Percentiles rank a stretch among this genome's conserved stretches.
Conservation (phyloP, 2,113 vertebrate species). For the Scomber scombrus region DNA sequence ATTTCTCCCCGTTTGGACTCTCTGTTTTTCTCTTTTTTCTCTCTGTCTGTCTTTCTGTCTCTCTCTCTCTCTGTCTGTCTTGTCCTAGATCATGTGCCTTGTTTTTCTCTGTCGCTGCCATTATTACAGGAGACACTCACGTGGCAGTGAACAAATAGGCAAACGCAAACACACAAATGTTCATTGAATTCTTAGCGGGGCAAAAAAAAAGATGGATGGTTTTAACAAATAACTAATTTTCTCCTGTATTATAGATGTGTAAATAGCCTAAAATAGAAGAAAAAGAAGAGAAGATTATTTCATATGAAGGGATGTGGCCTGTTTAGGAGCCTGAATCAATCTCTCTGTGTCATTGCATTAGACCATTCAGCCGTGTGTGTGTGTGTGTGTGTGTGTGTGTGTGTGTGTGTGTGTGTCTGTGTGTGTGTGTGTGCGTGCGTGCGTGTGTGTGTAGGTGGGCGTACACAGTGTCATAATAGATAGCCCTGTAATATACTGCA, state of each 20-base stretch:
- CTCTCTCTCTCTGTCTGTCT: slow-evolving; percentile 44
- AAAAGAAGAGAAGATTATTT: slow-evolving; percentile 63
- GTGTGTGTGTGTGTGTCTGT: slow-evolving; percentile 49
- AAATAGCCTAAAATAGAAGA: neutral
- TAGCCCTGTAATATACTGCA: slow-evolving; percentile 55
- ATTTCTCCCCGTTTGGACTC: slow-evolving; percentile 77
- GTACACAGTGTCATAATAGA: slow-evolving; percentile 67
- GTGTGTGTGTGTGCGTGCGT: slow-evolving; percentile 48
- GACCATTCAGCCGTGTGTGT: slow-evolving; percentile 72
- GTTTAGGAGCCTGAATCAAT: slow-evolving; percentile 82
- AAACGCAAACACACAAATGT: slow-evolving; percentile 28
- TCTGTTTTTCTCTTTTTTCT: slow-evolving; percentile 39
- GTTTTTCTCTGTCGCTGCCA: slow-evolving; percentile 27
- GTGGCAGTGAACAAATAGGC: slow-evolving; percentile 24
- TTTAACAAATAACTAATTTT: slow-evolving; percentile 16
- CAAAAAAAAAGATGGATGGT: slow-evolving; percentile 1
- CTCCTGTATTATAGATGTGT: neutral
- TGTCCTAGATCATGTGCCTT: slow-evolving; percentile 9
- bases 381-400: slow-evolving; percentile 49
- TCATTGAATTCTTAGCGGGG: slow-evolving; percentile 29
- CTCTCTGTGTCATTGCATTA: slow-evolving; percentile 82
- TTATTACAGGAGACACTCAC: neutral
- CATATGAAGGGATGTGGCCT: slow-evolving; percentile 76
- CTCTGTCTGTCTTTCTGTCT: slow-evolving; percentile 40
- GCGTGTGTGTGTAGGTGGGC: slow-evolving; percentile 21